phyloP scores from a whole-genome alignment of 2,888 invertebrate species.

The Carterocephalus palaemon region DNA sequence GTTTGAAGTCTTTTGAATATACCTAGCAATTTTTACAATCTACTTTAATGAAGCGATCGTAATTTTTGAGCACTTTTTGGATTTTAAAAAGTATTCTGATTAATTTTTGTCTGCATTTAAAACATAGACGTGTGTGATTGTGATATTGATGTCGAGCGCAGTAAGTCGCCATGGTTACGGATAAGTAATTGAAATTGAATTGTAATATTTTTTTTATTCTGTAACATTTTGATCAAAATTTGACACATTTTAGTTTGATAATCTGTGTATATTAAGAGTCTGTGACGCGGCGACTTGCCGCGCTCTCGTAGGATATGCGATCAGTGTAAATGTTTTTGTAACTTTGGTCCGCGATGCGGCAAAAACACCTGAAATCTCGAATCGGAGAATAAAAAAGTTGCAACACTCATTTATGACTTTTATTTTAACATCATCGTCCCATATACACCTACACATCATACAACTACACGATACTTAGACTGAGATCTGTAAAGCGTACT shows the following conservation, averaged over 20 bases:
- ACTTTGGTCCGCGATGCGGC: conserved; percentile 22
- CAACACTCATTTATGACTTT: conserved; percentile 46
- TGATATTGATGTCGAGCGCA: conserved; percentile 1
- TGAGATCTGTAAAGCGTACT: too few species aligned
- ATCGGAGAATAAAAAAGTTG: conserved; percentile 52
- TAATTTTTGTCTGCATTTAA: conserved; percentile 21
- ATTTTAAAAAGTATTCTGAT: conserved; percentile 5
- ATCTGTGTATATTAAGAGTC: too few species aligned
- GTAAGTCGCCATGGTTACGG: too few species aligned
- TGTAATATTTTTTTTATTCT: too few species aligned
- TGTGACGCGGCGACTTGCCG: too few species aligned
- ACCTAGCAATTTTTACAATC: conserved; percentile 5
- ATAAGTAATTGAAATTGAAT: conserved; percentile 11
- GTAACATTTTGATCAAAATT: too few species aligned
- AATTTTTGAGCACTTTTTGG: conserved; percentile 19
- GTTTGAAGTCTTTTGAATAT: background rate
- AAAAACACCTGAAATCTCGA: conserved; percentile 42
- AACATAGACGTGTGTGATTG: conserved; percentile 23
- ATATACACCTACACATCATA: too few species aligned
- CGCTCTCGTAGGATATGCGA: background rate
- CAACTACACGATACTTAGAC: too few species aligned
- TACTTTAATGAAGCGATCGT: conserved; percentile 5
- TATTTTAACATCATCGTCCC: too few species aligned
- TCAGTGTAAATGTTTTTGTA: conserved; percentile 7
- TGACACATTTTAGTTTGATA: too few species aligned